Conservation (phyloP, 2,797 vertebrate species). For the Cynodonichthys magdalenae region DNA sequence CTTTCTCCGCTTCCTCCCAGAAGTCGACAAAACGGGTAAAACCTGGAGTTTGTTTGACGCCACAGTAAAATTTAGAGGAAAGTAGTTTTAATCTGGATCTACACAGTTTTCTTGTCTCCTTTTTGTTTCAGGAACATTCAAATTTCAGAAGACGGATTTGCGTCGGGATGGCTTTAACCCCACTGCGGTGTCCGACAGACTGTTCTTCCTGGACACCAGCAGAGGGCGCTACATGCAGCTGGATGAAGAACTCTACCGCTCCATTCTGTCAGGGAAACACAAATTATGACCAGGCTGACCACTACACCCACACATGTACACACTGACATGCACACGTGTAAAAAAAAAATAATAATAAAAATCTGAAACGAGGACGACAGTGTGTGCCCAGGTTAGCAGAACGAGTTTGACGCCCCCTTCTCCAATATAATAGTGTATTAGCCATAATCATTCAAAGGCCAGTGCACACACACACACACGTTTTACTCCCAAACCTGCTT, state of each 20-base stretch:
- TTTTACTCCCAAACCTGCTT: conserved; percentile 26
- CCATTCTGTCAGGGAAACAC: conserved; percentile 88
- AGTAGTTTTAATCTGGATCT: background rate
- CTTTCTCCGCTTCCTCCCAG: conserved; percentile 89
- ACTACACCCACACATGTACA: conserved; percentile 29
- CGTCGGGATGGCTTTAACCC: conserved; percentile 91
- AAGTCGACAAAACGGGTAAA: conserved; percentile 94
- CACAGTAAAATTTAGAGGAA: background rate
- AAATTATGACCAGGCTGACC: conserved; percentile 85
- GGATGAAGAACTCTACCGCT: conserved; percentile 80
- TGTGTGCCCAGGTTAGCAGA: conserved; percentile 42
- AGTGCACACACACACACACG: conserved; percentile 20
- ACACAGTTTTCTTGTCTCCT: background rate
- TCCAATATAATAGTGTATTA: conserved; percentile 39
- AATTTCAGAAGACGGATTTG: conserved; percentile 95
- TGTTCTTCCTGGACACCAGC: conserved; percentile 92
- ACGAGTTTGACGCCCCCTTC: conserved; percentile 8
- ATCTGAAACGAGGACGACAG: conserved; percentile 22
- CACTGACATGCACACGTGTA: conserved; percentile 7
- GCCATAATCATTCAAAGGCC: conserved; percentile 58
- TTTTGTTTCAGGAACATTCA: conserved; percentile 88
- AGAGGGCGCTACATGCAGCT: conserved; percentile 85
- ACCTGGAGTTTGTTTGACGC: too few species aligned
- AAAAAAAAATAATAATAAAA: background rate
- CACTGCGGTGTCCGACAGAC: conserved; percentile 81